Evolutionary conservation across 2,888 invertebrate species (phyloP).

Genomic region (Carcina quercana): DNA sequence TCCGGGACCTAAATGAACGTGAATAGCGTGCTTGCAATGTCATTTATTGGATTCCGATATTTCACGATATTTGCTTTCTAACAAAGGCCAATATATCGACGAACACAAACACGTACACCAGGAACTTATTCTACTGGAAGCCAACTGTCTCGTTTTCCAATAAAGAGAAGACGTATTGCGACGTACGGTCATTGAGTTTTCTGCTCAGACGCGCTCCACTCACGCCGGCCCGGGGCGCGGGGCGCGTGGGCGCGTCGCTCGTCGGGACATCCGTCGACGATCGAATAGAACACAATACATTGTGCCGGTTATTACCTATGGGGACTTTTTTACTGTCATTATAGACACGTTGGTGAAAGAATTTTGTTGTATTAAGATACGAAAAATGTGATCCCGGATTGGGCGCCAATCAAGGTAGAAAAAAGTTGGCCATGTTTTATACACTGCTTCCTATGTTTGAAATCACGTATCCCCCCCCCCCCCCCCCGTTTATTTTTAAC

Average conservation of each 20-base stretch:
- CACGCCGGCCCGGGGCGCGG: constrained; percentile 25
- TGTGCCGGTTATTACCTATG: constrained; percentile 23
- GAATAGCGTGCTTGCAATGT: constrained; percentile 9
- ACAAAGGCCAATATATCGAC: constrained; percentile 53
- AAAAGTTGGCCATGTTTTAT: no score
- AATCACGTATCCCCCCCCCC: no score
- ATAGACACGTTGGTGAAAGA: no score
- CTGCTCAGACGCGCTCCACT: constrained; percentile 48
- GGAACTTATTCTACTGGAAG: constrained; percentile 50
- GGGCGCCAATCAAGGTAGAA: no score
- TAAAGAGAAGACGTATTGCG: constrained; percentile 64
- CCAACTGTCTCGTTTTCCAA: constrained; percentile 66
- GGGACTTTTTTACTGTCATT: no score
- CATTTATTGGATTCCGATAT: constrained; percentile 29
- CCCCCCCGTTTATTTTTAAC: no score
- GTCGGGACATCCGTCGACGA: constrained; percentile 30
- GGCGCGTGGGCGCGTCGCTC: no score
- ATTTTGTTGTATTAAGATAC: no score
- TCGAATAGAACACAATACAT: constrained; percentile 30
- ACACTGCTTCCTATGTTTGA: no score
- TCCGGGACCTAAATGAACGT: constrained; percentile 21
- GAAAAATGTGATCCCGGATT: no score
- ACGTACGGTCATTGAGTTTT: constrained; percentile 60
- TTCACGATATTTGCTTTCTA: constrained; percentile 42
- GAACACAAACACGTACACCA: constrained; percentile 50